phyloP scores from a whole-genome alignment of 2,888 invertebrate genomes.

The Drosophila niveifrons region DNA sequence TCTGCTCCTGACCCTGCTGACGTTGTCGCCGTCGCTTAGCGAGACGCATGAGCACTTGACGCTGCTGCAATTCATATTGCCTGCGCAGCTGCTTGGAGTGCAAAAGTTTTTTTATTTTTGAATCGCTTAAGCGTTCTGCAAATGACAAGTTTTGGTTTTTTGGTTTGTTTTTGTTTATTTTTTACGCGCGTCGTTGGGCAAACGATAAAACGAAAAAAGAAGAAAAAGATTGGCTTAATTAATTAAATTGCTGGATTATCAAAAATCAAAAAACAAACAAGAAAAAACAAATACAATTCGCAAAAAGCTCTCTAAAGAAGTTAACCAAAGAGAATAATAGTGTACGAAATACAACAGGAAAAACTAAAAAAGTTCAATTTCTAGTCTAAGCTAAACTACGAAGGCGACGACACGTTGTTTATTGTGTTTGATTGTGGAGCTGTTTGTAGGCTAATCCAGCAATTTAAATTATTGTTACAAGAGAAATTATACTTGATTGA shows the following conservation, averaged over 20 bases:
- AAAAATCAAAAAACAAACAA: slow-evolving; percentile 45
- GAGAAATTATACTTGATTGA: slow-evolving; percentile 14
- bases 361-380: slow-evolving; percentile 2
- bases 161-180: slow-evolving; percentile 31
- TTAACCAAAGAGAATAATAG: slow-evolving; percentile 16
- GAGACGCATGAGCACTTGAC: slow-evolving; percentile 25
- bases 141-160: slow-evolving; percentile 60
- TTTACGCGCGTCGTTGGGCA: slow-evolving; percentile 62
- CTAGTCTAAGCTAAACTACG: slow-evolving; percentile 43
- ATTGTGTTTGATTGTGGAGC: slow-evolving; percentile 29
- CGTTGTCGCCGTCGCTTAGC: slow-evolving; percentile 33
- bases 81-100: slow-evolving; percentile 79
- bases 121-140: slow-evolving; percentile 85
- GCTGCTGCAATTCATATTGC: slow-evolving; percentile 63
- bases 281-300: slow-evolving; percentile 41
- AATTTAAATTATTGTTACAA: slow-evolving; percentile 64
- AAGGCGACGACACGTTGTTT: slow-evolving; percentile 69
- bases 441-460: slow-evolving; percentile 65
- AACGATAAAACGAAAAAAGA: slow-evolving; percentile 76
- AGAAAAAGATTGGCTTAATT: slow-evolving; percentile 73
- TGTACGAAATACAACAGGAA: slow-evolving; percentile 3
- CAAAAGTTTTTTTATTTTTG: slow-evolving; percentile 79
- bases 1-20: slow-evolving; percentile 22
- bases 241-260: slow-evolving; percentile 85
- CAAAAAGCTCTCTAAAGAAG: slow-evolving; percentile 45